phyloP scores from a whole-genome alignment of 2,113 vertebrate genomes.

The Numenius arquata region DNA sequence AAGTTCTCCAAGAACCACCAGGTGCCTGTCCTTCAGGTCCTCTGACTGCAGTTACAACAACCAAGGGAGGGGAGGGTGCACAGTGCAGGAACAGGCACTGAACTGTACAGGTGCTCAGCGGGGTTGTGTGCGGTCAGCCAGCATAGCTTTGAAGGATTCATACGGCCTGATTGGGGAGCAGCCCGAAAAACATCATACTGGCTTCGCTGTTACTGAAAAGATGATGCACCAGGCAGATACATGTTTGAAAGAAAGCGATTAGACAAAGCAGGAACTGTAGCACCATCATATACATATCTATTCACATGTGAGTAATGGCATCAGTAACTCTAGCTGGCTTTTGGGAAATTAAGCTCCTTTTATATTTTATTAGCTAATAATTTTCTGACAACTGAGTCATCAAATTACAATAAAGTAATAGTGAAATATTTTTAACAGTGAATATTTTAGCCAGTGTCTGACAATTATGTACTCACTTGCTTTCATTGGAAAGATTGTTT shows the following conservation, averaged over 20 bases:
- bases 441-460: background rate
- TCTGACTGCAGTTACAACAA: background rate
- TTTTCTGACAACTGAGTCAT: background rate
- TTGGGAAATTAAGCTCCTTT: background rate
- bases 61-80: rapidly evolving
- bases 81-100: background rate
- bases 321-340: background rate
- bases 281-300: background rate
- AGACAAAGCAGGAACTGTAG: background rate
- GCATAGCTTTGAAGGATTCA: rapidly evolving
- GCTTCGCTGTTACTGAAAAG: background rate
- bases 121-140: rapidly evolving
- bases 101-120: rapidly evolving
- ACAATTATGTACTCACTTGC: background rate
- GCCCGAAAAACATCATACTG: rapidly evolving
- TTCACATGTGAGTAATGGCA: background rate
- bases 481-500: background rate
- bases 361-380: background rate
- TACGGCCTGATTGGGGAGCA: background rate
- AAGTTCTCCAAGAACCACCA: background rate
- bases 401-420: background rate
- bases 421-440: background rate
- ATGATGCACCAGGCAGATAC: background rate
- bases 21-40: background rate
- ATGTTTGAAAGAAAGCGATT: background rate